phyloP scores from a whole-genome alignment of 2,113 vertebrate genomes.

The Trematocara nigrifrons region DNA sequence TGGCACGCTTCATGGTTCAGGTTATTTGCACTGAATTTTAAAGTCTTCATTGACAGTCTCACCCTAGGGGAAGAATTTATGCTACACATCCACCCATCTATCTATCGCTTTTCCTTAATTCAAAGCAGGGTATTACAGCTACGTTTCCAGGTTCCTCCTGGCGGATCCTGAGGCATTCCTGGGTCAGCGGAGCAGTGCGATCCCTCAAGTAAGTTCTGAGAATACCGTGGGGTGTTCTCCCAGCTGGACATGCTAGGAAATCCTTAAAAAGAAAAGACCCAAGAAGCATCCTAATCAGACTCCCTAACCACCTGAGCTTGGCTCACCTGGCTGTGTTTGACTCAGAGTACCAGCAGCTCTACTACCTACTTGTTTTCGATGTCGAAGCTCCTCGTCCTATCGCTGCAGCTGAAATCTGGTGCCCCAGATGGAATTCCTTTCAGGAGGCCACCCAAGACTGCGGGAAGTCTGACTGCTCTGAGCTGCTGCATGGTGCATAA shows the following conservation, averaged over 20 bases:
- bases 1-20: not conserved
- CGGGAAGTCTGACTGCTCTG: not conserved
- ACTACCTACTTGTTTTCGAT: not conserved
- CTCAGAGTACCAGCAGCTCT: not conserved
- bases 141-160: not conserved
- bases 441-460: not conserved
- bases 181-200: not conserved
- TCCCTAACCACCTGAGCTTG: not conserved
- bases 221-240: not conserved
- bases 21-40: not conserved
- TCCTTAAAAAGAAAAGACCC: not conserved
- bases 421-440: not conserved
- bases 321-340: not conserved
- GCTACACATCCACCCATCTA: not conserved
- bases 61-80: not conserved
- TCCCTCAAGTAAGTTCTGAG: not conserved
- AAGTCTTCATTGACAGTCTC: not conserved
- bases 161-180: not conserved
- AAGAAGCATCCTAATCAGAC: not conserved
- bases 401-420: not conserved
- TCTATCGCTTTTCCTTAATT: not conserved
- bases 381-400: not conserved
- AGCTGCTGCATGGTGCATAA: not conserved
- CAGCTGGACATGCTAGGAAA: not conserved
- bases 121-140: not conserved